Percentiles rank a stretch among this genome's conserved stretches.
Conservation (phyloP, 1,140 invertebrate genomes). For the Melitaea cinxia region DNA sequence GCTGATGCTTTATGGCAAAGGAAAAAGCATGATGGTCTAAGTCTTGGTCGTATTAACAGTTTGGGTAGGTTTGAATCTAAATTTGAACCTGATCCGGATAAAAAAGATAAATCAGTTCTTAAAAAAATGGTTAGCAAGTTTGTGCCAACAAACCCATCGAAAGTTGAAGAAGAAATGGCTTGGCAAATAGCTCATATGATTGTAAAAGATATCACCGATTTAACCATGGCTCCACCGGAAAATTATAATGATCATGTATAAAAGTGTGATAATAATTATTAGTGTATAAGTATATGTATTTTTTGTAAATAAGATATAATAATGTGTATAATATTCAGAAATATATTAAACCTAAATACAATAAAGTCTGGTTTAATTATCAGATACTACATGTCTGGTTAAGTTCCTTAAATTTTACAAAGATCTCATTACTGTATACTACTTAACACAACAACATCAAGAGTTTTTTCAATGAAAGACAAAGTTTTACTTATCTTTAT, state of each 20-base stretch:
- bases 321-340: constrained; percentile 30
- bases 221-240: constrained; percentile 86
- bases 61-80: constrained; percentile 94
- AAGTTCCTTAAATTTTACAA: background rate
- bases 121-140: constrained; percentile 89
- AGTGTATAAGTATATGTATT: constrained; percentile 50
- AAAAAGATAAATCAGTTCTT: constrained; percentile 82
- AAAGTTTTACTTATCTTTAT: too few relatives aligned
- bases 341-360: constrained; percentile 19
- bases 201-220: constrained; percentile 93
- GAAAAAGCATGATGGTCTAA: constrained; percentile 87
- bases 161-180: constrained; percentile 96
- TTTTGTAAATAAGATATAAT: constrained; percentile 57
- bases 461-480: too few relatives aligned
- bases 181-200: constrained; percentile 98
- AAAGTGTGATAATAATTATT: constrained; percentile 58
- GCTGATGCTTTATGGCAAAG: constrained; percentile 93
- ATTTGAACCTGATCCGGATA: constrained; percentile 92
- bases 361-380: background rate
- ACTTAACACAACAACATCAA: too few relatives aligned
- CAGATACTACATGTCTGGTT: background rate
- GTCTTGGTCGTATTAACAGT: constrained; percentile 91
- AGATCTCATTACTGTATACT: too few relatives aligned
- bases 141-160: constrained; percentile 90
- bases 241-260: constrained; percentile 71